Evolutionary conservation across 1,140 invertebrate species (phyloP).

Genomic region (Megalopta genalis): DNA sequence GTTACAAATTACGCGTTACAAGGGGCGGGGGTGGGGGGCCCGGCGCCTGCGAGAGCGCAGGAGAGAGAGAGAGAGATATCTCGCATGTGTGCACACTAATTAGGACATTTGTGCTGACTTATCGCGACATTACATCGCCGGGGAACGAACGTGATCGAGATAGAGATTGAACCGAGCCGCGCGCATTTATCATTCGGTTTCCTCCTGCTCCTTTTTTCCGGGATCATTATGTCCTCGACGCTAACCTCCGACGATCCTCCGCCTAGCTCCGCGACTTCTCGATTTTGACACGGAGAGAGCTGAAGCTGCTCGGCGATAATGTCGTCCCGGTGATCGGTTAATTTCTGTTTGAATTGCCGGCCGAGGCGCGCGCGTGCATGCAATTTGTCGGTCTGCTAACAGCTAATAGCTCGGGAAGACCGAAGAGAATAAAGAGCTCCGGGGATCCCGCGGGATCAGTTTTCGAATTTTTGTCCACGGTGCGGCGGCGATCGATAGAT

Average conservation of each 20-base stretch:
- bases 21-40: background rate
- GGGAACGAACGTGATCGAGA: slow-evolving; percentile 44
- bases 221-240: background rate
- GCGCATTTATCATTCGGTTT: slow-evolving; percentile 35
- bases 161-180: slow-evolving; percentile 43
- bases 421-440: no score
- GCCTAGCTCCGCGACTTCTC: background rate
- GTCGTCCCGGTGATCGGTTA: no score
- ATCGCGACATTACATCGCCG: slow-evolving; percentile 49
- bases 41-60: background rate
- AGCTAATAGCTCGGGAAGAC: no score
- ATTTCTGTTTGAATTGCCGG: no score
- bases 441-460: no score
- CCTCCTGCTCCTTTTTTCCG: slow-evolving; percentile 12
- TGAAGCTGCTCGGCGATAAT: no score
- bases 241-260: background rate
- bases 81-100: slow-evolving; percentile 37
- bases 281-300: background rate
- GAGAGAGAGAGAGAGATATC: background rate
- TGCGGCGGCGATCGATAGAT: no score
- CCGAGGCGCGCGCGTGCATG: no score
- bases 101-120: slow-evolving; percentile 50
- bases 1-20: slow-evolving; percentile 45
- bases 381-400: no score
- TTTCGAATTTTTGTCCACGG: no score